These are phyloP conservation scores for Drosophila kokeensis DNA, from an alignment of 2,888 invertebrate genomes.

Conservation along the genomic window DNA sequence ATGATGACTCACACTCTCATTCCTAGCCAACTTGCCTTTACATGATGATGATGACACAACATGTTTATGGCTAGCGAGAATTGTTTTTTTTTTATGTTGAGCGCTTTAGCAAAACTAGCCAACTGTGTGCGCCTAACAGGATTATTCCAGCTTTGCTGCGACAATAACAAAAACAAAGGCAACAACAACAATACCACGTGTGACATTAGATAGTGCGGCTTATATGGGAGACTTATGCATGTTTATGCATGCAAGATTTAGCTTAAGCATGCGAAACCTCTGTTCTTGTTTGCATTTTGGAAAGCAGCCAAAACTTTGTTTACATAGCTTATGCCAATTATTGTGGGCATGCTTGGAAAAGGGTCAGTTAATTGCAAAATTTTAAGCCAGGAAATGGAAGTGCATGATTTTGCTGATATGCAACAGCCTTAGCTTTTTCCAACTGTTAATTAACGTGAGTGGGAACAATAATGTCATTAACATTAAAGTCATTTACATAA, in stretches of 20 bases:
- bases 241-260: not conserved
- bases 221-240: constrained; percentile 1
- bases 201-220: constrained; percentile 4
- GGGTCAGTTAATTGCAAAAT: not conserved
- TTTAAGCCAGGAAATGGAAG: not conserved
- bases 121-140: constrained; percentile 14
- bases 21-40: constrained; percentile 14
- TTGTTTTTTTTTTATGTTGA: not conserved
- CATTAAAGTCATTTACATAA: not conserved
- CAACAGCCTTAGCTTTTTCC: not conserved
- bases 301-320: not conserved
- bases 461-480: not conserved
- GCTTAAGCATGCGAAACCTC: not conserved
- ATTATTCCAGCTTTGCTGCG: constrained; percentile 20
- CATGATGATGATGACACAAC: constrained; percentile 35
- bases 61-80: constrained; percentile 23
- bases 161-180: not conserved
- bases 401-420: not conserved
- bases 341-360: not conserved
- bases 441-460: not conserved
- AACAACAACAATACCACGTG: not conserved
- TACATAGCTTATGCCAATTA: not conserved
- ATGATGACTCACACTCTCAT: constrained; percentile 47
- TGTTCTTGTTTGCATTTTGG: not conserved
- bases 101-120: constrained; percentile 14